phyloP scores from a whole-genome alignment of 2,113 vertebrate species.

The Sorex fumeus region DNA sequence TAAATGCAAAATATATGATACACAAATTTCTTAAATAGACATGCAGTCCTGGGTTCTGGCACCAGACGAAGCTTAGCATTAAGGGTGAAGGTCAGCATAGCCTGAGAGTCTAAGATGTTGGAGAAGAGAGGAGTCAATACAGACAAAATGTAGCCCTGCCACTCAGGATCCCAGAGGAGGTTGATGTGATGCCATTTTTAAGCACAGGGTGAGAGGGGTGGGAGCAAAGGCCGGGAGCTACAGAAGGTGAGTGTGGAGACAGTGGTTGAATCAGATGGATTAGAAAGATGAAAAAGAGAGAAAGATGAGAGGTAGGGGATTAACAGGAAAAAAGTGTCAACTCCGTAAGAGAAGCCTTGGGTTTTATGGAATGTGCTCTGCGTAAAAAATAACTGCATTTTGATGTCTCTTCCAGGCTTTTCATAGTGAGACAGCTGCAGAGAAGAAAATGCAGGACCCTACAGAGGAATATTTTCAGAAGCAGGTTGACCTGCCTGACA shows the following conservation, averaged over 20 bases:
- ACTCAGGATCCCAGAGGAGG: not conserved
- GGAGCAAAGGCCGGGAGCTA: constrained; percentile 24
- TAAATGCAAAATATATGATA: not conserved
- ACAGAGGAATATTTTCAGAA: not conserved
- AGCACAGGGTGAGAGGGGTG: not conserved
- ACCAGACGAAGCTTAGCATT: not conserved
- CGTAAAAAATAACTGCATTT: constrained; percentile 77
- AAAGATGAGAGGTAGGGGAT: constrained; percentile 76
- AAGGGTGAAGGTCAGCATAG: not conserved
- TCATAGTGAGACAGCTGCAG: constrained; percentile 78
- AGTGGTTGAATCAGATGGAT: constrained; percentile 47
- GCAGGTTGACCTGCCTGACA: not conserved
- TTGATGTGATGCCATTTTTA: not conserved
- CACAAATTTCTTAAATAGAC: not conserved
- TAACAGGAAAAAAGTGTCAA: constrained; percentile 65
- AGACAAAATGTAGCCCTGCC: not conserved
- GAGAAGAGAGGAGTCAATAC: too few relatives aligned
- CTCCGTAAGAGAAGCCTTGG: constrained; percentile 38
- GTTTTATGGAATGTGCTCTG: constrained; percentile 64
- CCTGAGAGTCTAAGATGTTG: not conserved
- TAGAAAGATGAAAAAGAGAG: constrained; percentile 67
- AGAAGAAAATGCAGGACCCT: not conserved
- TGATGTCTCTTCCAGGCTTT: constrained; percentile 78
- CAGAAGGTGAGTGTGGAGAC: constrained; percentile 56
- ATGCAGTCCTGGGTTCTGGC: not conserved